A percentile compares a stretch with the other conserved stretches of the same genome.
phyloP scores from a whole-genome alignment of 1,140 invertebrate species.

The Cylas formicarius region DNA sequence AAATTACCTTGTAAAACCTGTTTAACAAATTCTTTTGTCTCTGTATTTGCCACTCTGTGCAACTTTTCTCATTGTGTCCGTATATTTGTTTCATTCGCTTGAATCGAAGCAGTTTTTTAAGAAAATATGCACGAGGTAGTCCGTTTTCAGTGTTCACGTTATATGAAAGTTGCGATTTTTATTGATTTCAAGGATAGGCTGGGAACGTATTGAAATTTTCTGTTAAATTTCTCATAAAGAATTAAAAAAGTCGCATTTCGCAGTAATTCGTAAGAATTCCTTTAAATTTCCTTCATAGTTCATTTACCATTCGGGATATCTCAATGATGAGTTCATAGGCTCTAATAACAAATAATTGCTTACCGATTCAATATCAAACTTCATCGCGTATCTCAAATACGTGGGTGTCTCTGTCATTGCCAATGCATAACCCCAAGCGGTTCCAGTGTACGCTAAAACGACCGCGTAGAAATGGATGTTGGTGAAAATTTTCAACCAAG shows the following conservation, averaged over 20 bases:
- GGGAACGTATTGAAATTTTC: neutral
- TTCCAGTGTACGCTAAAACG: slow-evolving; percentile 71
- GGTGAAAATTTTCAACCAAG: slow-evolving; percentile 68
- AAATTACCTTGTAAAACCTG: no score
- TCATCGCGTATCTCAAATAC: slow-evolving; percentile 76
- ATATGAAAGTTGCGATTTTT: no score
- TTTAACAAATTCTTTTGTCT: no score
- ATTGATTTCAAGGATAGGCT: neutral
- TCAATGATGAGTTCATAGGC: no score
- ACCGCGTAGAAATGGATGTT: slow-evolving; percentile 76
- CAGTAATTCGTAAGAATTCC: neutral
- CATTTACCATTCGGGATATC: neutral
- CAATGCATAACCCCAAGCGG: slow-evolving; percentile 89
- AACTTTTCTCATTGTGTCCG: no score
- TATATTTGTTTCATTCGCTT: no score
- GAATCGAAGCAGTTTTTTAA: no score
- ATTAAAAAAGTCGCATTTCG: neutral
- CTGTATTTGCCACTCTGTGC: no score
- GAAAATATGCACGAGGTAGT: no score
- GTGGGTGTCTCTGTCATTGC: slow-evolving; percentile 83
- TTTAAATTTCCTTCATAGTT: neutral
- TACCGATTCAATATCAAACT: slow-evolving; percentile 52
- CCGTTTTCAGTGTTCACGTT: no score
- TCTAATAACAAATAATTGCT: neutral
- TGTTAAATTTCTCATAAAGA: neutral